These are phyloP conservation scores for Brachyhypopomus occidentalis DNA, from an alignment of 2,113 vertebrate genomes.

Conservation along the genomic window DNA sequence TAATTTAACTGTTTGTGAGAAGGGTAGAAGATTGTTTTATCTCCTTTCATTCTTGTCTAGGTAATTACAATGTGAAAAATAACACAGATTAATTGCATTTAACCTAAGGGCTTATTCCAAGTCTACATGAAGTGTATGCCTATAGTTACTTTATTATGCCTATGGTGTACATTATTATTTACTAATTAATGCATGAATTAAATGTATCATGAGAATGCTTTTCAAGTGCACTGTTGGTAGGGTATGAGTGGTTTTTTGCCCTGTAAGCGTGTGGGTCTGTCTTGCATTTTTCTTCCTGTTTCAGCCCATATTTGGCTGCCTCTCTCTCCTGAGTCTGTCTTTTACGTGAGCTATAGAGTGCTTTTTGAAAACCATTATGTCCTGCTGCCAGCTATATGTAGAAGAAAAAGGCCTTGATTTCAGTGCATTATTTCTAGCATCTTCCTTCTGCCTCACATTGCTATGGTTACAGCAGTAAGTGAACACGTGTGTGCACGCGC, in stretches of 20 bases:
- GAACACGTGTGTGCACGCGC: constrained; percentile 2
- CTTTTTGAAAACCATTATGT: constrained; percentile 43
- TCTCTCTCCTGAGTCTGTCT: constrained; percentile 26
- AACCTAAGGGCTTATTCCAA: not conserved
- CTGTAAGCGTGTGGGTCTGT: not conserved
- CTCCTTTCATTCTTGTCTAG: not conserved
- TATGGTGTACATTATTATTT: not conserved
- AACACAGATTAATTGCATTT: not conserved
- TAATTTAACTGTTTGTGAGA: not conserved
- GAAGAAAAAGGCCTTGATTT: constrained; percentile 45
- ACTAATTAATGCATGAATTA: not conserved
- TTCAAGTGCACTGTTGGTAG: not conserved
- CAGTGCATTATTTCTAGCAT: constrained; percentile 38
- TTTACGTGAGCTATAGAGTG: constrained; percentile 38
- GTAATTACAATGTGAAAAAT: not conserved
- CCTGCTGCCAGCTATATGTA: constrained; percentile 27
- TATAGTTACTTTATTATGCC: not conserved
- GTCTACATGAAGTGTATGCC: not conserved
- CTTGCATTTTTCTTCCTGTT: constrained; percentile 19
- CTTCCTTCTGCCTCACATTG: constrained; percentile 27
- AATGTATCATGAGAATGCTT: not conserved
- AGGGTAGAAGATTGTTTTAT: not conserved
- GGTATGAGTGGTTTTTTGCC: not conserved
- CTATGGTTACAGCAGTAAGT: constrained; percentile 49
- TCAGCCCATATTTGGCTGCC: not conserved